phyloP scores from a whole-genome alignment of 2,888 invertebrate genomes.

The Epinotia ramella region DNA sequence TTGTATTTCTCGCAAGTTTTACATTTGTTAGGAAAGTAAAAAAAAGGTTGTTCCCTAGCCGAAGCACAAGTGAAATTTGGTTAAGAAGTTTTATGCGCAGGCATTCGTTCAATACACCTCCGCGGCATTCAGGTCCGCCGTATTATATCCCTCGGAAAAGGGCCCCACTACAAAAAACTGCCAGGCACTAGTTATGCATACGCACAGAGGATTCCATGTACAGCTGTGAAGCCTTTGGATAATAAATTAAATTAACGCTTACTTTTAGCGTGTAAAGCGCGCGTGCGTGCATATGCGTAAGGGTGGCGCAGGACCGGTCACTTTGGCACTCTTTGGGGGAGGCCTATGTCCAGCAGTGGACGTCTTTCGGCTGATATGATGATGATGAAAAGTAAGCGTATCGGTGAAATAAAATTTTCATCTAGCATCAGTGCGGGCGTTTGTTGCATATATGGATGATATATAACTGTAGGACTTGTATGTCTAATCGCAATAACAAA shows the following conservation, averaged over 20 bases:
- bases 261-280: too few relatives aligned
- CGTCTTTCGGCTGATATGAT: too few relatives aligned
- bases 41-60: conserved; percentile 63
- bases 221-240: neutral
- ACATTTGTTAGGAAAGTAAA: conserved; percentile 48
- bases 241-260: too few relatives aligned
- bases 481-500: too few relatives aligned
- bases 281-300: too few relatives aligned
- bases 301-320: too few relatives aligned
- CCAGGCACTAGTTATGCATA: neutral
- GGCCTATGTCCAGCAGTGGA: too few relatives aligned
- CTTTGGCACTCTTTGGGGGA: too few relatives aligned
- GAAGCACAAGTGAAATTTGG: conserved; percentile 61
- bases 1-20: conserved; percentile 24
- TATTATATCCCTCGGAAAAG: conserved; percentile 51
- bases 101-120: conserved; percentile 55
- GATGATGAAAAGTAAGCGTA: neutral
- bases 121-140: conserved; percentile 48
- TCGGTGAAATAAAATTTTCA: too few relatives aligned
- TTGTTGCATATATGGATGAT: too few relatives aligned
- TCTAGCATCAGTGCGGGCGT: too few relatives aligned
- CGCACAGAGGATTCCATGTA: neutral
- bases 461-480: too few relatives aligned
- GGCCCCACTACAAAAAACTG: conserved; percentile 48
- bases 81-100: conserved; percentile 62